Evolutionary conservation across 2,888 invertebrate species (phyloP).

Genomic region (Drosophila putrida): DNA sequence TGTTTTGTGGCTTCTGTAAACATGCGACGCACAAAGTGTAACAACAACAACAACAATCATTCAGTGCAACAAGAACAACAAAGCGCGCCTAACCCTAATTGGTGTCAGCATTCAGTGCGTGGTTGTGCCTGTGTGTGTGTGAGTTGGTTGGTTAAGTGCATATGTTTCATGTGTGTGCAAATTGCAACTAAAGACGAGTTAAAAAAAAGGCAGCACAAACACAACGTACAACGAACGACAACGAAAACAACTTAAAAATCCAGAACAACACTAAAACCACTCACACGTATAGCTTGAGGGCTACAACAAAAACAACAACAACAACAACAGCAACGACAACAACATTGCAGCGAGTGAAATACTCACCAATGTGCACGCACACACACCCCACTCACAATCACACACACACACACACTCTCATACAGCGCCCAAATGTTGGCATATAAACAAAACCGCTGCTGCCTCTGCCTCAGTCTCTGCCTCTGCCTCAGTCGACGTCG

Average conservation of each 20-base stretch:
- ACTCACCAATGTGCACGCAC: constrained; percentile 20
- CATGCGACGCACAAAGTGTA: constrained; percentile 66
- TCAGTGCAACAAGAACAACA: constrained; percentile 50
- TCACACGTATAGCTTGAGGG: constrained; percentile 76
- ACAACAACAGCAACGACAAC: constrained; percentile 38
- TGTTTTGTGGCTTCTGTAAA: constrained; percentile 77
- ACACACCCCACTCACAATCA: constrained; percentile 23
- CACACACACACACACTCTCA: constrained; percentile 31
- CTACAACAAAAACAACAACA: constrained; percentile 42
- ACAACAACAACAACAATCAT: constrained; percentile 41
- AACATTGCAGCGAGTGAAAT: constrained; percentile 33
- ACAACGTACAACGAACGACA: constrained; percentile 59
- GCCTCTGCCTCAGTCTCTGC: constrained; percentile 17
- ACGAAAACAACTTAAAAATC: constrained; percentile 81
- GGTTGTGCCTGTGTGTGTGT: constrained; percentile 35
- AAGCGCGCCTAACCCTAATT: constrained; percentile 68
- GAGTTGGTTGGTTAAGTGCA: constrained; percentile 49
- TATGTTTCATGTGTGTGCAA: constrained; percentile 54
- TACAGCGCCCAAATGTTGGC: constrained; percentile 64
- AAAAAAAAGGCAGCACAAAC: constrained; percentile 60
- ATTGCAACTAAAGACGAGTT: constrained; percentile 70
- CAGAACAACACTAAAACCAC: constrained; percentile 80
- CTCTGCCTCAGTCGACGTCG: constrained; percentile 8
- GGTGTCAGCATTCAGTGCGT: constrained; percentile 75
- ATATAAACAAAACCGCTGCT: constrained; percentile 70